Evolutionary conservation across 2,888 invertebrate species (phyloP).

Genomic region (Nephrocerus scutellatus): DNA sequence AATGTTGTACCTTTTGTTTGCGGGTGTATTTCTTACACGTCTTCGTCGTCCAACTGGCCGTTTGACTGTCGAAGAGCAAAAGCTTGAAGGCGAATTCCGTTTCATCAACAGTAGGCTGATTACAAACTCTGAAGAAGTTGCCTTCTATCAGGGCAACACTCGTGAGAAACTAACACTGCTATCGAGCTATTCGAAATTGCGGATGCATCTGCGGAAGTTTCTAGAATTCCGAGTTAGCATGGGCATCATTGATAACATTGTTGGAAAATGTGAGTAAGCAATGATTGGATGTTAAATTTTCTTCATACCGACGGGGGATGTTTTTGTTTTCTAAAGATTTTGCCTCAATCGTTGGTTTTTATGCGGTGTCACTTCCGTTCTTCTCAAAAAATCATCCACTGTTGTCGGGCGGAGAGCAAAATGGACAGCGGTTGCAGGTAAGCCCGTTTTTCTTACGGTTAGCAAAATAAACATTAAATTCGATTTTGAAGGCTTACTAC

Average conservation of each 20-base stretch:
- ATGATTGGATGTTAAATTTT: no score
- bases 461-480: background rate
- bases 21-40: conserved; percentile 80
- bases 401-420: conserved; percentile 56
- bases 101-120: conserved; percentile 94
- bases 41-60: conserved; percentile 77
- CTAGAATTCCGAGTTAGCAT: conserved; percentile 83
- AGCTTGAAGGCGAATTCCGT: conserved; percentile 96
- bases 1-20: conserved; percentile 78
- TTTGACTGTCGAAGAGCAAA: conserved; percentile 90
- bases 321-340: no score
- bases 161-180: conserved; percentile 82
- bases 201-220: conserved; percentile 76
- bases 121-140: conserved; percentile 87
- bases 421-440: conserved; percentile 75
- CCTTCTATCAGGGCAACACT: conserved; percentile 69
- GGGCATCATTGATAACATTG: conserved; percentile 92
- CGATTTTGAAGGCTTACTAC: conserved; percentile 70
- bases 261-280: conserved; percentile 78
- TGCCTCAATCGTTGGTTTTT: conserved; percentile 94
- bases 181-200: conserved; percentile 82
- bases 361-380: conserved; percentile 91
- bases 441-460: conserved; percentile 18
- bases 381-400: conserved; percentile 66
- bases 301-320: no score